These are phyloP conservation scores for Choreutis nemorana DNA, from an alignment of 2,888 invertebrate species.

Conservation along the genomic window DNA sequence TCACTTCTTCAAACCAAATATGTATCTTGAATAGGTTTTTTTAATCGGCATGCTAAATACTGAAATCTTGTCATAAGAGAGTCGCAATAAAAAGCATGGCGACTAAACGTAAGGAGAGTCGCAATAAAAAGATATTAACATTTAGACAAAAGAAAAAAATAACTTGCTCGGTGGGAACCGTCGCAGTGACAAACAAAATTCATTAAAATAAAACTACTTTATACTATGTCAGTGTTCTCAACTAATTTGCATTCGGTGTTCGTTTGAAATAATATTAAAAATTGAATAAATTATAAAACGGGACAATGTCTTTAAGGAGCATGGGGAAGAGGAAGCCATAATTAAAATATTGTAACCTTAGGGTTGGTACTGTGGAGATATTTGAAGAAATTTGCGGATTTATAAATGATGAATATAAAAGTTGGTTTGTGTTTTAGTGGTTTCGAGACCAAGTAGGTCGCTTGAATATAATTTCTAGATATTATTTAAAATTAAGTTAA, in stretches of 20 bases:
- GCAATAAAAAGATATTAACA: too few species aligned
- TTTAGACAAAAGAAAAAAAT: too few species aligned
- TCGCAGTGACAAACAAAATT: constrained; percentile 38
- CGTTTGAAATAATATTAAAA: constrained; percentile 17
- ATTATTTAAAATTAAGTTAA: neutral
- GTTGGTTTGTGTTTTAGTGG: too few species aligned
- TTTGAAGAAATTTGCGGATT: neutral
- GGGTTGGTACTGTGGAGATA: constrained; percentile 22
- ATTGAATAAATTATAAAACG: constrained; percentile 47
- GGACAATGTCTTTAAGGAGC: constrained; percentile 50
- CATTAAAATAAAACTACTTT: constrained; percentile 29
- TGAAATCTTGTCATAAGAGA: too few species aligned
- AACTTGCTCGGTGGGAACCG: constrained; percentile 45
- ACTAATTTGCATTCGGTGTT: constrained; percentile 43
- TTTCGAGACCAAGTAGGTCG: too few species aligned
- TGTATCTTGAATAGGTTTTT: too few species aligned
- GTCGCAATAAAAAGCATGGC: too few species aligned
- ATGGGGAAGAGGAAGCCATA: constrained; percentile 48
- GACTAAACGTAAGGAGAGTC: too few species aligned
- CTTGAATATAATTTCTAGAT: too few species aligned
- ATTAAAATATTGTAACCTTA: constrained; percentile 44
- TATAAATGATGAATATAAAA: neutral
- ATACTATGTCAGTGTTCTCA: constrained; percentile 50
- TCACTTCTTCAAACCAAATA: too few species aligned
- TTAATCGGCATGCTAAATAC: too few species aligned